These are phyloP conservation scores for Protodeltote pygarga DNA, from an alignment of 2,888 invertebrate genomes.

Conservation along the genomic window DNA sequence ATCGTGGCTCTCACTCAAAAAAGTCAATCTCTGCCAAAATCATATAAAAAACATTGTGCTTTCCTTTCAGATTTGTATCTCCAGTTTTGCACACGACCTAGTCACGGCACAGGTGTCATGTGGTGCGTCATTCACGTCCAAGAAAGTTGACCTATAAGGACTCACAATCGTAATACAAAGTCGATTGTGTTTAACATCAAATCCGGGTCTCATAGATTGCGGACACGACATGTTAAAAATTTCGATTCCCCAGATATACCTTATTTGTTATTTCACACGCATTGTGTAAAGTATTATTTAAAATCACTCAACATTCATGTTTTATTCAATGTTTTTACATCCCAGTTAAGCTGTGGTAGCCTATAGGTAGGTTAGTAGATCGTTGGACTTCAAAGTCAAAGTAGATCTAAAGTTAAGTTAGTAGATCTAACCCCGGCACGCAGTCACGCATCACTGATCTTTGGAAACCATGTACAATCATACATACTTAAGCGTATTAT, in stretches of 20 bases:
- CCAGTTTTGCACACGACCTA: conserved; percentile 19
- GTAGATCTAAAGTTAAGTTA: no score
- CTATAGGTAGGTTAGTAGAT: no score
- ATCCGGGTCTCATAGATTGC: conserved; percentile 40
- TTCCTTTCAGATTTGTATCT: conserved; percentile 25
- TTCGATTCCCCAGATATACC: conserved; percentile 28
- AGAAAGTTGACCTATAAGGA: conserved; percentile 45
- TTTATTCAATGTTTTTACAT: conserved; percentile 30
- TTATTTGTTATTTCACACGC: conserved; percentile 49
- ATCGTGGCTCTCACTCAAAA: no score
- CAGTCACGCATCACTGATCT: no score
- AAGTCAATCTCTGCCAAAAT: conserved; percentile 21
- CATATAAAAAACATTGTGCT: conserved; percentile 14
- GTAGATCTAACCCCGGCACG: no score
- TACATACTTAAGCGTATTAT: no score
- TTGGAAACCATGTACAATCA: no score
- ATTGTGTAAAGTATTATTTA: conserved; percentile 38
- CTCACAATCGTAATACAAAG: conserved; percentile 38
- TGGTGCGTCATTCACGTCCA: conserved; percentile 40
- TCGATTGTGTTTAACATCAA: conserved; percentile 36
- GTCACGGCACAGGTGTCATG: conserved; percentile 29
- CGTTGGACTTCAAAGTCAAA: no score
- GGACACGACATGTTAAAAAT: conserved; percentile 25
- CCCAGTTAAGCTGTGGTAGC: no score
- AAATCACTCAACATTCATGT: conserved; percentile 40